Base-by-base conservation (phyloP, 2,797 vertebrate species). In the Dallia pectoralis region DNA sequence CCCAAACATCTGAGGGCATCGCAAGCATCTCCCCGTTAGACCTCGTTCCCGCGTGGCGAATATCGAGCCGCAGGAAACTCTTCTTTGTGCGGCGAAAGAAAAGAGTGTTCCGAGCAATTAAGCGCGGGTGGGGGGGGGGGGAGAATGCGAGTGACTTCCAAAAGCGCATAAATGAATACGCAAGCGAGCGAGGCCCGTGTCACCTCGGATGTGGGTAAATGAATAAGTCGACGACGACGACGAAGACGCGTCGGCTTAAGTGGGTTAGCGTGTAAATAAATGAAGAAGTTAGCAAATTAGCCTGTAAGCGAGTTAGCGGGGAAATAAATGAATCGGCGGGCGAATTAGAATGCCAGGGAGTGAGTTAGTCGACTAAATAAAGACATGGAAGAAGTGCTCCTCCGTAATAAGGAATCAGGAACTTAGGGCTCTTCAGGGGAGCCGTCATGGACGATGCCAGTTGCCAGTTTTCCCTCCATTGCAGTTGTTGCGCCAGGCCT, bases 181-280 rank as follows among this genome's bases (percentile, higher is more conserved):
- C 71, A 72, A 77, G 75, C 85, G 86, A 87, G 80, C 81, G 85
- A 44, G 40, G 86, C 85, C 85, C 72, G 87, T 91, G 89, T 91
- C 90, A 88, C 87, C 86, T 85, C 53, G 77, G 86, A 92, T 91
- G 91, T 87, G 86, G 91, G 90, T 91, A 85, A 89, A 84, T 86
- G 87, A 90, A 90, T 84, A 90, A 88, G 87, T 87, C 81, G 88
- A 84, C 81, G 82, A 86, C 85, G 78, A 81, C n/a, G n/a, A n/a
- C n/a, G n/a, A n/a, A n/a, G n/a, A n/a, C 79, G 70, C 82, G 82
- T 80, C 74, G 84, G 85, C 71, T 81, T 92, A 93, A 93, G 89
- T 92, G 88, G 83, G 91, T 93, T 93, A 92, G 90, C 90, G 91
- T 92, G 93, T 88, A 92, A 93, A 93, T 93, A 91, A 90, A 89